Evolutionary conservation across 2,797 vertebrate species (phyloP), one percentile per base, ranked within the genome.

Genomic region (Rousettus madagascariensis): DNA sequence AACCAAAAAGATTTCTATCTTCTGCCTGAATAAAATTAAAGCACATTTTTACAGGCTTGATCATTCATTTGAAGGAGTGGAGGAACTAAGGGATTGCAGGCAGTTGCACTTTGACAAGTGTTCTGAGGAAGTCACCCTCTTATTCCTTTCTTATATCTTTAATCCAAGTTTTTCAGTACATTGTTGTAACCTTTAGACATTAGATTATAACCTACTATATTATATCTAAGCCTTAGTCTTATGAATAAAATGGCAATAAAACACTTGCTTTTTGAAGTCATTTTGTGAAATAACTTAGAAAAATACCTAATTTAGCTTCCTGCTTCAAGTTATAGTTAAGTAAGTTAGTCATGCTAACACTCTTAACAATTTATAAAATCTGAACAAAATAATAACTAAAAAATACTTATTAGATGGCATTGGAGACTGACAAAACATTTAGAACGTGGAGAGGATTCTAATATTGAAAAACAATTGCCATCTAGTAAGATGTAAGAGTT

Each of bases 221-320:
- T 41, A 22, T 74, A 92, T 36, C 28, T 57, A 63, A 51, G 3
- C 8, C 19, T 83, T 49, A 12, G 17, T 65, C 77, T 87, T 66
- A 41, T 68, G 36, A 8, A 24, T 66, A 55, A 85, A 53, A 30
- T 53, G 26, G 9, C 46, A 86, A 46, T 43, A 79, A 69, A 96
- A 78, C 78, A 68, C 80, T 77, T 92, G 85, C 26, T 53, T 30
- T 69, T 65, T 38, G 15, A 72, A 17, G 55, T 69, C 6, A 82
- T 75, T 86, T 72, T 72, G 11, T 63, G 24, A 95, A 92, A 85
- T 46, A 91, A 79, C 53, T 57, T 94, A 59, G 1, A 68, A 83
- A 79, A 84, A 22, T 17, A 63, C 15, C 78, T 86, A 43, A 63
- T 95, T 88, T 69, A 41, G 13, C 38, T 57, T 91, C 5, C 49